phyloP scores from a whole-genome alignment of 2,113 vertebrate genomes.

The Anoura caudifer region DNA sequence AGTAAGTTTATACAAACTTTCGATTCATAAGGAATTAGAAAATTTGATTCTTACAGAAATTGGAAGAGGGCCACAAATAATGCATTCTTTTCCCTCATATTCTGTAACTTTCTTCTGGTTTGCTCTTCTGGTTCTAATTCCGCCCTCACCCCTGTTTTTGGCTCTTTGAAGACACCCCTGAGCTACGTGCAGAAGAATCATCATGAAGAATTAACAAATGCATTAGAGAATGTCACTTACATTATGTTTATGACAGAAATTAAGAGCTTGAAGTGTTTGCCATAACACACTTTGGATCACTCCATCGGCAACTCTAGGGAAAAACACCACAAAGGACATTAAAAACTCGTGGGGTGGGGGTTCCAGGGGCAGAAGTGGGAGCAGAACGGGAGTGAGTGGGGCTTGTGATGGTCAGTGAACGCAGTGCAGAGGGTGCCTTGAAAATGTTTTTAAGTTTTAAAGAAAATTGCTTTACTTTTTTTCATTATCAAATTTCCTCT shows the following conservation, averaged over 20 bases:
- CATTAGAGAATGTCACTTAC: slow-evolving; percentile 62
- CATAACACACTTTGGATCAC: slow-evolving; percentile 75
- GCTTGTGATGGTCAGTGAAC: neutral
- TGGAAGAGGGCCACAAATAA: neutral
- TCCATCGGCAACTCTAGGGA: slow-evolving; percentile 68
- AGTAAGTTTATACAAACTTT: neutral
- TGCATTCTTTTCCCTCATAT: neutral
- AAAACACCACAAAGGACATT: slow-evolving; percentile 20
- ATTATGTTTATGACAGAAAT: slow-evolving; percentile 78
- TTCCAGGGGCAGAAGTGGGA: neutral
- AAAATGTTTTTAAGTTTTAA: neutral
- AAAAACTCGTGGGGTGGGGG: neutral
- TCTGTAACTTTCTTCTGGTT: neutral
- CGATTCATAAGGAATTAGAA: neutral
- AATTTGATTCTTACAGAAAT: neutral
- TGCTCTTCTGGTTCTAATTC: neutral
- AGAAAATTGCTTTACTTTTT: neutral
- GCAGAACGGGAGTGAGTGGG: neutral
- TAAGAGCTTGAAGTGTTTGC: slow-evolving; percentile 79
- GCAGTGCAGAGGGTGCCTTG: neutral
- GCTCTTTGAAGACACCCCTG: neutral
- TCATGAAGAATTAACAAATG: neutral
- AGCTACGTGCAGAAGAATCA: neutral
- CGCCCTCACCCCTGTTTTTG: neutral
- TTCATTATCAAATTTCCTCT: neutral